Percentiles rank a stretch among this genome's conserved stretches.
Conservation (phyloP, 2,113 vertebrate species). For the Vidua macroura region DNA sequence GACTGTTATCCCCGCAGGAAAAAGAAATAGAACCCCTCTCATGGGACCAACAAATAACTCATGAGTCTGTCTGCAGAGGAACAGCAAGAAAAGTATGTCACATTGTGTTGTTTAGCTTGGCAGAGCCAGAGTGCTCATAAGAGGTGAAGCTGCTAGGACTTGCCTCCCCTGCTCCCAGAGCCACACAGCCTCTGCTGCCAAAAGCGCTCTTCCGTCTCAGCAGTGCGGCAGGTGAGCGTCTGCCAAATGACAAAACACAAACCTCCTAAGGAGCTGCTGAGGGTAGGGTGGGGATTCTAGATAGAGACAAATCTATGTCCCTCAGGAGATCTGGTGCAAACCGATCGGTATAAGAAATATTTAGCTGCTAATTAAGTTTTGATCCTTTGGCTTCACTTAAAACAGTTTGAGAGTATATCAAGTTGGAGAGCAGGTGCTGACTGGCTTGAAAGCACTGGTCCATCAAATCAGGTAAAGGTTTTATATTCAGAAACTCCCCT, state of each 20-base stretch:
- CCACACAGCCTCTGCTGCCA: background rate
- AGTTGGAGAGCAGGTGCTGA: conserved; percentile 78
- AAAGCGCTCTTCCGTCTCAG: background rate
- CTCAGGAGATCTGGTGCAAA: conserved; percentile 70
- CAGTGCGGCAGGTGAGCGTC: background rate
- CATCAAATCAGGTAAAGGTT: conserved; percentile 64
- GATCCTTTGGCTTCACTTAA: conserved; percentile 81
- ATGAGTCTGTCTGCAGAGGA: background rate
- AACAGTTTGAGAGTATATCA: conserved; percentile 69
- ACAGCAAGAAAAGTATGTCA: background rate
- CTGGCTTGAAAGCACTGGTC: conserved; percentile 71
- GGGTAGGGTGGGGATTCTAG: conserved; percentile 67
- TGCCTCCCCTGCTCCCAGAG: conserved; percentile 45
- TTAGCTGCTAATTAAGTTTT: conserved; percentile 79
- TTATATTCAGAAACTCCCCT: conserved; percentile 33
- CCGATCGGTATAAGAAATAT: conserved; percentile 67
- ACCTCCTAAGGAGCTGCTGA: conserved; percentile 54
- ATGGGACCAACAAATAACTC: conserved; percentile 17
- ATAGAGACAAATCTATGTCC: conserved; percentile 74
- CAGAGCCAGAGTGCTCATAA: background rate
- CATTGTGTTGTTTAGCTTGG: conserved; percentile 41
- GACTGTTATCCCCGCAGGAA: conserved; percentile 15
- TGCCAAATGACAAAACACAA: conserved; percentile 61
- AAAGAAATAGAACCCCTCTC: background rate
- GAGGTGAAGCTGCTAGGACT: conserved; percentile 43